Evolutionary conservation across 2,888 invertebrate genomes (phyloP), one percentile per base, ranked within the genome.

Genomic region (Lithophane semibrunnea): DNA sequence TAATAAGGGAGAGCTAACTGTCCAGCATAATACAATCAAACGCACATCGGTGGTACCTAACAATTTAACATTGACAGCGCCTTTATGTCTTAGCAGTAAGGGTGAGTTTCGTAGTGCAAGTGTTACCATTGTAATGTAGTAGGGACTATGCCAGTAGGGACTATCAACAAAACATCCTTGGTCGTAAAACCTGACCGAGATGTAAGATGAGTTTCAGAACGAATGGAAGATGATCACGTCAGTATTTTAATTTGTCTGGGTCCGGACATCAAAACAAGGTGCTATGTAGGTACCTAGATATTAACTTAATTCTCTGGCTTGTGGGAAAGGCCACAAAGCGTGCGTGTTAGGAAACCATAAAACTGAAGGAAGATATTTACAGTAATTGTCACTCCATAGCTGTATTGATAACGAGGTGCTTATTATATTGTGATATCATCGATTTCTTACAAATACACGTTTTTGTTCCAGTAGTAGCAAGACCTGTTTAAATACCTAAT

Each of bases 361-460:
- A 87, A 73, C 75, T 78, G 58, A 60, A 42, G 75, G 58, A 60
- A 42, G 75, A 60, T 84, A 83, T 90, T 89, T 80, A 85, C 78
- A 65, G 81, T 86, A 76, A 91, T 90, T 89, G 87, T 85, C 88
- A 88, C 87, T 87, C 83, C 84, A 86, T 88, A 86, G 88, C 80
- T 69, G 64, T 72, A 77, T 77, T 73, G 73, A 83, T 86, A 86
- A 85, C 80, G 79, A 68, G 79, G 76, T 77, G 84, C 80, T 88
- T 85, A 78, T 79, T 85, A 71, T 56, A 49, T 66, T 83, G 80
- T 67, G 76, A 75, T 68, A 73, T 64, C 66, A 80, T 73, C 54
- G 77, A 80, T 79, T 67, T 67, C 58, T 80, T 58, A 56, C 29
- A 72, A 76, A 61, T 52, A 79, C 65, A 58, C 44, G 67, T 79